A percentile compares a stretch with the other conserved stretches of the same genome.
Evolutionary conservation across 2,888 invertebrate species (phyloP).

Genomic region (Drosophila prolongata): DNA sequence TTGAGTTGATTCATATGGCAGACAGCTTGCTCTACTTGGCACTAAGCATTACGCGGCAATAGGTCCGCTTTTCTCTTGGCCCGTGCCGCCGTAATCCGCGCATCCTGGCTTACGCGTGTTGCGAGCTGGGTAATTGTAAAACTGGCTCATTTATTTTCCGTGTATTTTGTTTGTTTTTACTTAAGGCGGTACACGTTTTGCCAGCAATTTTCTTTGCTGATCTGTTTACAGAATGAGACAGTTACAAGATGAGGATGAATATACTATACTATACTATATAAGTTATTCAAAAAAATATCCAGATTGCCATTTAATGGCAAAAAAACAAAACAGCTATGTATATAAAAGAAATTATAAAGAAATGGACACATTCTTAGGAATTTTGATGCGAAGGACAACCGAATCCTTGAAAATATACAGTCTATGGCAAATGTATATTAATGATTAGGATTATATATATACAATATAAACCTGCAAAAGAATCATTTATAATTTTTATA

Average conservation of each 20-base stretch:
- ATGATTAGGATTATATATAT: no score
- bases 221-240: not conserved
- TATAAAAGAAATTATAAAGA: no score
- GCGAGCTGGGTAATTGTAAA: slow-evolving; percentile 31
- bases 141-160: slow-evolving; percentile 32
- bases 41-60: slow-evolving; percentile 42
- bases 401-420: no score
- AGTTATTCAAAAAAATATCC: no score
- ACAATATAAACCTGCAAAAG: no score
- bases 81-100: slow-evolving; percentile 24
- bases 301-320: no score
- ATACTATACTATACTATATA: no score
- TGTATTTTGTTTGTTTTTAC: slow-evolving; percentile 27
- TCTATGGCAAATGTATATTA: no score
- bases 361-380: no score
- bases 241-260: not conserved
- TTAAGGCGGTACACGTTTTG: slow-evolving; percentile 22
- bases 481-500: no score
- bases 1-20: slow-evolving; percentile 74
- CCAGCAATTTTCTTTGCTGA: slow-evolving; percentile 2
- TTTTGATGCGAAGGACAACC: no score
- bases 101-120: slow-evolving; percentile 25
- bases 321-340: no score
- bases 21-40: slow-evolving; percentile 54
- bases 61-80: not conserved